Base-by-base conservation (phyloP, 1,140 invertebrate genomes). In the Neodiprion pinetum region DNA sequence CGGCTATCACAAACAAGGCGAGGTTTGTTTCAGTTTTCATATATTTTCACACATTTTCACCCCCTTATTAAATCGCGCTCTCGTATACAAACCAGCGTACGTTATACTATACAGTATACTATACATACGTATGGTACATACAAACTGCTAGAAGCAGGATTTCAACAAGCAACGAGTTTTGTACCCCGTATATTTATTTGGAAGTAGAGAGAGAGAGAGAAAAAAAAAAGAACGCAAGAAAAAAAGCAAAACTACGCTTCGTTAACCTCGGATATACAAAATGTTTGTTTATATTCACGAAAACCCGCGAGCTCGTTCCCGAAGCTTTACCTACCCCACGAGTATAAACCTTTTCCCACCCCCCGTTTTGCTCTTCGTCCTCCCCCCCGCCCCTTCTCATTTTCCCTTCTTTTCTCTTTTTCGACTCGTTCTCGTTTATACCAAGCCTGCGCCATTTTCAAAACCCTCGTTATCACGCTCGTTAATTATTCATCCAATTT, bases 401-500 rank as follows among this genome's bases (percentile, higher is more conserved):
- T 40, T 40, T 40, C 28, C 28, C 5, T 40, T 40, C 28, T 40
- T 40, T 40, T 40, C 28, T 40, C 28, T 40, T 40, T 40, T 40
- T 40, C 28, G 28, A 40, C 28, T 40, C 28, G 28, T 40, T 40
- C 28, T 40, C 28, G 28, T 40, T 40, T 40, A 40, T 40, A 40
- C 28, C 1, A 40, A 40, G 28, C 28, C 28, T 5, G 28, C 28
- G 28, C 28, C 28, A 40, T 40, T 40, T 40, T 40, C 28, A 40
- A 40, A 40, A 12, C 4, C 53, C 53, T 12, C 53, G 11, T 21
- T 21, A 21, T 21, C 17, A 21, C n/a, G 11, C 53, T 61, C 53
- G 53, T 9, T 61, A 61, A 61, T 61, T 61, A 61, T 61, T 61
- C 53, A 61, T 61, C 53, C 53, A 5, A 61, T 61, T 61, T 61